Evolutionary conservation across 2,797 vertebrate species (phyloP).

Genomic region (Crocodylus rhombifer): DNA sequence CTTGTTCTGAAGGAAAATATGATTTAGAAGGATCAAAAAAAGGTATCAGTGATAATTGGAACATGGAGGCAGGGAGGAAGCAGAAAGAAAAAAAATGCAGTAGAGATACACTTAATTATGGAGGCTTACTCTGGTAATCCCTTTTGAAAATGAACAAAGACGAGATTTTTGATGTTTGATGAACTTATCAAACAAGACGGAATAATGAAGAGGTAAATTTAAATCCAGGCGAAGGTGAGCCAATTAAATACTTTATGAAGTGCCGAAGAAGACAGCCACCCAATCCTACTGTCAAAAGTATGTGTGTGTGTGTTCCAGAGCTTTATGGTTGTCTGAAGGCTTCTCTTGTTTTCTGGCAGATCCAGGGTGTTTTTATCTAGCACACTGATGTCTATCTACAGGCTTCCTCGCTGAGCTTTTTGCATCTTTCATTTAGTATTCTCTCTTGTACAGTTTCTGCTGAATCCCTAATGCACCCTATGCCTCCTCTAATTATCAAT

Average conservation of each 20-base stretch:
- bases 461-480: background rate
- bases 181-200: slow-evolving; percentile 83
- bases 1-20: slow-evolving; percentile 79
- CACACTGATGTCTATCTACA: background rate
- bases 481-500: slow-evolving; percentile 44
- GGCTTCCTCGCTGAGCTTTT: background rate
- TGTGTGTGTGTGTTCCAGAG: background rate
- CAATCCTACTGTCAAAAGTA: slow-evolving; percentile 42
- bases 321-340: background rate
- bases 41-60: slow-evolving; percentile 80
- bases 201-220: slow-evolving; percentile 80
- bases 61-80: slow-evolving; percentile 67
- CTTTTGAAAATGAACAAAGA: slow-evolving; percentile 81
- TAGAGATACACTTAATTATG: slow-evolving; percentile 81
- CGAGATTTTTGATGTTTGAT: slow-evolving; percentile 81
- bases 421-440: background rate
- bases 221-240: slow-evolving; percentile 76
- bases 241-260: slow-evolving; percentile 72
- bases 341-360: slow-evolving; percentile 29
- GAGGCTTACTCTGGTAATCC: slow-evolving; percentile 80
- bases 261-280: slow-evolving; percentile 60
- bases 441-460: slow-evolving; percentile 2
- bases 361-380: background rate
- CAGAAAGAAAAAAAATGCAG: slow-evolving; percentile 43
- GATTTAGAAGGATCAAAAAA: slow-evolving; percentile 80